Evolutionary conservation across 2,888 invertebrate genomes (phyloP).

Genomic region (Elegia similella): DNA sequence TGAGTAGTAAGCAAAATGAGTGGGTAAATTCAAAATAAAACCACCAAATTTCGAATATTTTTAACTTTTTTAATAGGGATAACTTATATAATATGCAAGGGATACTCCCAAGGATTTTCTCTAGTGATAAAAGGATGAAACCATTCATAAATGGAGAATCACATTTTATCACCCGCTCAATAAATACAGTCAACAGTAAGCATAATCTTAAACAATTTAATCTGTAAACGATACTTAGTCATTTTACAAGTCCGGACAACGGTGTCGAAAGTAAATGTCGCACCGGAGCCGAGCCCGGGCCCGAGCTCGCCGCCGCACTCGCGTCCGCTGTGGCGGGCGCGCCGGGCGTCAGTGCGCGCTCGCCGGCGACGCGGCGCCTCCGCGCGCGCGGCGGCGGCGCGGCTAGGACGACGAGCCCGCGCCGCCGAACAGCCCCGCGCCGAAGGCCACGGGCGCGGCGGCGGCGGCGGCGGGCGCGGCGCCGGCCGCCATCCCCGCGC

Average conservation of each 20-base stretch:
- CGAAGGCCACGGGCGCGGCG: constrained; percentile 47
- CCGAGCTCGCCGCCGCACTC: constrained; percentile 31
- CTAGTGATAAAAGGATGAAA: constrained; percentile 76
- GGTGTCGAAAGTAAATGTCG: constrained; percentile 57
- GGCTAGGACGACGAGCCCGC: constrained; percentile 77
- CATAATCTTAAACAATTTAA: constrained; percentile 79
- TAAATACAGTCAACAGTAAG: constrained; percentile 82
- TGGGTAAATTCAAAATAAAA: constrained; percentile 38
- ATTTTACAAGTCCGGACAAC: constrained; percentile 67
- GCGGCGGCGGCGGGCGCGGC: constrained; percentile 47
- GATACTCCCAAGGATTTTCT: constrained; percentile 75
- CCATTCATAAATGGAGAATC: constrained; percentile 75
- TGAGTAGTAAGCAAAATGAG: too few species aligned
- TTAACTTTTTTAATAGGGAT: constrained; percentile 81
- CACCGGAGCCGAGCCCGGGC: constrained; percentile 34
- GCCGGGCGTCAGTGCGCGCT: constrained; percentile 16
- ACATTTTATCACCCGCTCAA: constrained; percentile 79
- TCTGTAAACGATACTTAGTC: constrained; percentile 77
- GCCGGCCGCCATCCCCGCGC: constrained; percentile 50
- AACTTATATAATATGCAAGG: constrained; percentile 81
- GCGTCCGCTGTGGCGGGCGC: constrained; percentile 21
- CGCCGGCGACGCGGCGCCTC: constrained; percentile 38
- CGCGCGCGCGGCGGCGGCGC: constrained; percentile 73
- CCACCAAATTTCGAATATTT: constrained; percentile 37
- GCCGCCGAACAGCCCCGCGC: constrained; percentile 68